A percentile compares a stretch with the other conserved stretches of the same genome.
Evolutionary conservation across 2,797 vertebrate species (phyloP).

Genomic region (Sorex maritimensis): DNA sequence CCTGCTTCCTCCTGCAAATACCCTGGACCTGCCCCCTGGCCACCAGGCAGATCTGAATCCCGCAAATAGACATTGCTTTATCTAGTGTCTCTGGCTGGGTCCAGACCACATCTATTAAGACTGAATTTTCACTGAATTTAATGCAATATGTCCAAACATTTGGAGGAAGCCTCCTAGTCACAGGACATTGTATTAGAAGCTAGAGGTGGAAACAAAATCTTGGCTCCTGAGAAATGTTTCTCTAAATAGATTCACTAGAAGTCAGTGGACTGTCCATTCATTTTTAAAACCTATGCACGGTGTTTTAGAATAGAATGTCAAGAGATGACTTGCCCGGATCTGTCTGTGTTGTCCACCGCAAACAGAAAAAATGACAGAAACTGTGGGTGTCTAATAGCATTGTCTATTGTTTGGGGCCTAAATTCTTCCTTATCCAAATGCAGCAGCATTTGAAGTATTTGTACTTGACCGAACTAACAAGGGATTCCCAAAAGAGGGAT

Average conservation of each 20-base stretch:
- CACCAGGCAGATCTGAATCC: neutral
- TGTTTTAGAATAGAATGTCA: neutral
- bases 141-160: neutral
- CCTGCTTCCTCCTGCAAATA: neutral
- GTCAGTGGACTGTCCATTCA: neutral
- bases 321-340: neutral
- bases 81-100: neutral
- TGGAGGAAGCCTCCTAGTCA: neutral
- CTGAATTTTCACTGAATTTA: neutral
- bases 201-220: neutral
- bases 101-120: neutral
- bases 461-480: neutral
- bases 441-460: neutral
- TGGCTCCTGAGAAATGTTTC: constrained; percentile 13
- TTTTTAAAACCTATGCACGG: neutral
- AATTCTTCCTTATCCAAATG: neutral
- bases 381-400: no score
- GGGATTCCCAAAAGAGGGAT: neutral
- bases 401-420: neutral
- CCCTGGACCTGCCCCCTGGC: neutral
- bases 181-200: neutral
- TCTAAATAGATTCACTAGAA: neutral
- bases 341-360: neutral
- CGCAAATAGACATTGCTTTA: neutral
- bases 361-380: neutral